Conservation (phyloP, 2,888 invertebrate species). For the Sesia bembeciformis region DNA sequence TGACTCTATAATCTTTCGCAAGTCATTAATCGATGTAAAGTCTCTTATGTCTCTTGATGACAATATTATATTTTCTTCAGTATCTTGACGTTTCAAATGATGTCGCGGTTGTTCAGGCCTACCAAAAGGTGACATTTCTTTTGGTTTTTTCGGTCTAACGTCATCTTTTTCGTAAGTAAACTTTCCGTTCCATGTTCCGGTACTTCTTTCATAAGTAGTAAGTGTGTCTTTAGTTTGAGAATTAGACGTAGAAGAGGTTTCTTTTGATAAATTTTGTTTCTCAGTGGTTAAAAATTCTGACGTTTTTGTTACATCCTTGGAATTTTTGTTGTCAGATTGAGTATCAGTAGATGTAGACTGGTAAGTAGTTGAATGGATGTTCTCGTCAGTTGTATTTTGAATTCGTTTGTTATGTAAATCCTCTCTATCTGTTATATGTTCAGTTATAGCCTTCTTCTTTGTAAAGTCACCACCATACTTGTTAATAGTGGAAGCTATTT, state of each 20-base stretch:
- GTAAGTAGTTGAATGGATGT: conserved; percentile 30
- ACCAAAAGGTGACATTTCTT: conserved; percentile 60
- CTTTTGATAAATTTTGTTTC: conserved; percentile 61
- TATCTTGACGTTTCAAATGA: conserved; percentile 62
- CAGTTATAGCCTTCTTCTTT: conserved; percentile 55
- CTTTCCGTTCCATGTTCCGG: conserved; percentile 74
- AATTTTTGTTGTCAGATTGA: conserved; percentile 30
- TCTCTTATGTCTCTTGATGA: conserved; percentile 66
- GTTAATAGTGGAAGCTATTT: conserved; percentile 56
- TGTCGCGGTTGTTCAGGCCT: conserved; percentile 53
- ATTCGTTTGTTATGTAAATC: conserved; percentile 36
- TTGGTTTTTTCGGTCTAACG: conserved; percentile 53
- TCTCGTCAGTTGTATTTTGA: conserved; percentile 31
- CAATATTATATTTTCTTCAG: conserved; percentile 63
- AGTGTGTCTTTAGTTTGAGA: conserved; percentile 55
- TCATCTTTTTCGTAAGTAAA: conserved; percentile 68
- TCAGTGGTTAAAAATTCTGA: conserved; percentile 58
- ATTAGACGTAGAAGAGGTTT: conserved; percentile 39
- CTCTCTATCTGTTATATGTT: conserved; percentile 34
- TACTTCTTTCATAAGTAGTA: conserved; percentile 61
- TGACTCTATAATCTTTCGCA: conserved; percentile 60
- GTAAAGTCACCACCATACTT: conserved; percentile 62
- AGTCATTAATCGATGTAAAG: conserved; percentile 63
- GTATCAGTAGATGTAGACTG: conserved; percentile 33
- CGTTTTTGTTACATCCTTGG: conserved; percentile 39